Conservation (phyloP, 1,140 invertebrate species). For the Octopus bimaculoides region DNA sequence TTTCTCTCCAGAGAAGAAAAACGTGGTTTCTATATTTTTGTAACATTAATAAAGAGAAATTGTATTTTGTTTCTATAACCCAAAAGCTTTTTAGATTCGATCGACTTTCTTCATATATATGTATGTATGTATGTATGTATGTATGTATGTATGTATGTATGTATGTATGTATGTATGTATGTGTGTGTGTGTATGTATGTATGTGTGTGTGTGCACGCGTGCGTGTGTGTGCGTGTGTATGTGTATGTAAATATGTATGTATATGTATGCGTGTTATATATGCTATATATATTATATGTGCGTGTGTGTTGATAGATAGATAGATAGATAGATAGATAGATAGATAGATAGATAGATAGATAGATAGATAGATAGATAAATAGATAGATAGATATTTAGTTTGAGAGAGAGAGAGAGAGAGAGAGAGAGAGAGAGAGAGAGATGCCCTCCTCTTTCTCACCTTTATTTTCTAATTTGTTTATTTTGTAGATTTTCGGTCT, state of each 20-base stretch:
- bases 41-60: too few species aligned
- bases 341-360: slow-evolving; percentile 7
- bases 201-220: slow-evolving; percentile 14
- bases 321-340: slow-evolving; percentile 6
- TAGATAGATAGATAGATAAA: slow-evolving; percentile 13
- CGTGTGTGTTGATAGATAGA: slow-evolving; percentile 12
- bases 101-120: slow-evolving; percentile 7
- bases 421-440: too few species aligned
- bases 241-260: slow-evolving; percentile 13
- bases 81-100: background rate
- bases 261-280: too few species aligned
- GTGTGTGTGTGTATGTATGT: slow-evolving; percentile 16
- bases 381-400: slow-evolving; percentile 9
- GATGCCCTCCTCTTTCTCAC: too few species aligned
- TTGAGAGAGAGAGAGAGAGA: too few species aligned
- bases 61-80: background rate
- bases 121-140: slow-evolving; percentile 14
- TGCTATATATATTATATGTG: slow-evolving; percentile 17
- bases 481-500: too few species aligned
- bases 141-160: slow-evolving; percentile 5
- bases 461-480: too few species aligned
- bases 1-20: too few species aligned
- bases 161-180: slow-evolving; percentile 14
- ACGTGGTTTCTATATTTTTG: too few species aligned
- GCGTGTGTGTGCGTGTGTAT: slow-evolving; percentile 13